phyloP scores from a whole-genome alignment of 2,797 vertebrate genomes.

The Eleutherodactylus coqui region DNA sequence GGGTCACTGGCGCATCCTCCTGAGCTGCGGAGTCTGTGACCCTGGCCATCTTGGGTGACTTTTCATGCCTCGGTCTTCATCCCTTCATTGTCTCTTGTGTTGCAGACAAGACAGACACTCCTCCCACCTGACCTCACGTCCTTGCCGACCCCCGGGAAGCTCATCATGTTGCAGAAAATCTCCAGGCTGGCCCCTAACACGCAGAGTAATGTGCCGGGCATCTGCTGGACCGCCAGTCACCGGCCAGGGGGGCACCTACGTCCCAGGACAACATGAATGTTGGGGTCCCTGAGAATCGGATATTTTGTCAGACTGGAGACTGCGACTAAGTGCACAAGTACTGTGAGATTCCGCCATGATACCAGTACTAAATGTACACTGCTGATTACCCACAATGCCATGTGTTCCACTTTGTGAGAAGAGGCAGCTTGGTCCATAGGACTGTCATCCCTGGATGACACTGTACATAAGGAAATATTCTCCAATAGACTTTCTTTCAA shows the following conservation, averaged over 20 bases:
- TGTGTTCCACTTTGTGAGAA: not conserved
- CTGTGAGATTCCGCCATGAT: not conserved
- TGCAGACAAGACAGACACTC: slow-evolving; percentile 77
- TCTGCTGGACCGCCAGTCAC: not conserved
- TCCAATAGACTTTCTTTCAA: not conserved
- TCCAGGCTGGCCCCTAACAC: not conserved
- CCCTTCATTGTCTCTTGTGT: not conserved
- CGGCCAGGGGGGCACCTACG: not conserved
- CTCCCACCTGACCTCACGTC: slow-evolving; percentile 76
- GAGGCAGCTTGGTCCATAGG: not conserved
- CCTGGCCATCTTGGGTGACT: too few species aligned
- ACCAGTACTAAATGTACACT: not conserved
- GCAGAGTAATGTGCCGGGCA: not conserved
- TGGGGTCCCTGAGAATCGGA: not conserved
- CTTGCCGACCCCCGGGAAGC: not conserved
- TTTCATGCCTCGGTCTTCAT: not conserved
- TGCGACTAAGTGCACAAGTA: not conserved
- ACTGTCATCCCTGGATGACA: too few species aligned
- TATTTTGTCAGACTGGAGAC: not conserved
- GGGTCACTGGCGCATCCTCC: too few species aligned
- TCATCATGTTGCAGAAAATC: not conserved
- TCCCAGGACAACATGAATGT: not conserved
- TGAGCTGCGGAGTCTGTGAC: too few species aligned
- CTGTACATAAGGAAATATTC: too few species aligned
- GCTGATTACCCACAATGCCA: not conserved